Evolutionary conservation across 1,140 invertebrate species (phyloP).

Genomic region (Drosophila kepulauana): DNA sequence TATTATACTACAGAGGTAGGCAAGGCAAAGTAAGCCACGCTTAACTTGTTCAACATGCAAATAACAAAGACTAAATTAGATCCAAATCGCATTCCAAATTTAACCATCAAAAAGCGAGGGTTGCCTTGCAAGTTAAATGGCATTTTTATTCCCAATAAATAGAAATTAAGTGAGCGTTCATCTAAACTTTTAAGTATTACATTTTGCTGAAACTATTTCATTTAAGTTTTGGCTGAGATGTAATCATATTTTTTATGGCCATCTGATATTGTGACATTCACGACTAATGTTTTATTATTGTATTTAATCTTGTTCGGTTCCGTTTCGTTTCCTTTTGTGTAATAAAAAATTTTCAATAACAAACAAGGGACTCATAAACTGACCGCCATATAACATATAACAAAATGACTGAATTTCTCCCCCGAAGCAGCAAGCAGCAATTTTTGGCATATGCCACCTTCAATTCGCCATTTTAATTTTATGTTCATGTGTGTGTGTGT

Average conservation of each 20-base stretch:
- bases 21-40: conserved; percentile 59
- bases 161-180: no score
- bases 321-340: conserved; percentile 4
- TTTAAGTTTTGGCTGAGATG: background rate
- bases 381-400: conserved; percentile 53
- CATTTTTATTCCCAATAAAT: background rate
- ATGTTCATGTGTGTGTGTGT: conserved; percentile 12
- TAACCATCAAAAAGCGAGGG: conserved; percentile 2
- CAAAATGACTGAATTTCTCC: conserved; percentile 52
- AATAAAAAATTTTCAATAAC: conserved; percentile 46
- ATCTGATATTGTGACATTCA: background rate
- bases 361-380: conserved; percentile 47
- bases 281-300: conserved; percentile 16
- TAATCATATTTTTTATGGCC: background rate
- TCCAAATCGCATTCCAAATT: conserved; percentile 21
- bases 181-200: no score
- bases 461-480: conserved; percentile 67
- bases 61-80: conserved; percentile 70
- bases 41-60: conserved; percentile 75
- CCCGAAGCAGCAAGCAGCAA: background rate
- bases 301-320: conserved; percentile 16
- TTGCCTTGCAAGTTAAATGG: conserved; percentile 3
- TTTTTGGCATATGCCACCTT: conserved; percentile 67
- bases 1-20: conserved; percentile 36
- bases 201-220: background rate